Conservation (phyloP, 2,113 vertebrate species). For the Passer montanus region DNA sequence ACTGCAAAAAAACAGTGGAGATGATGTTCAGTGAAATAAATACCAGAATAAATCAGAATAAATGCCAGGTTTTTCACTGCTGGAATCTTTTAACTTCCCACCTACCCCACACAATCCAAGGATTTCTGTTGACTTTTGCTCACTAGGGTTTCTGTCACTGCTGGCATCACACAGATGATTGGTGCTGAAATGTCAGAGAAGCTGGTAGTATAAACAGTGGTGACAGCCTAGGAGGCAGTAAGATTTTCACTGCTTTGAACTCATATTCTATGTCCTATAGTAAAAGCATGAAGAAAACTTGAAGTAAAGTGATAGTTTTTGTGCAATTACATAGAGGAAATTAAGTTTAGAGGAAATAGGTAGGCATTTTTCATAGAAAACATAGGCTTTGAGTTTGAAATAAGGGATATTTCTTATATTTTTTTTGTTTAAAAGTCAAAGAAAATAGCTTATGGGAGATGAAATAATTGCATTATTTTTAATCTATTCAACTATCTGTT, state of each 20-base stretch:
- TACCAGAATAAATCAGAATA: background rate
- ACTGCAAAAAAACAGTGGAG: background rate
- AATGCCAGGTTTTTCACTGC: background rate
- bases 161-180: background rate
- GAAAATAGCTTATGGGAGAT: background rate
- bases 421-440: background rate
- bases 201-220: background rate
- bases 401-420: background rate
- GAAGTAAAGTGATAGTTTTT: background rate
- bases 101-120: background rate
- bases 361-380: background rate
- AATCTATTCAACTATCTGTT: background rate
- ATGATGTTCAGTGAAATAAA: background rate
- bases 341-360: background rate
- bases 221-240: background rate
- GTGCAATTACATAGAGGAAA: background rate
- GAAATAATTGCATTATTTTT: background rate
- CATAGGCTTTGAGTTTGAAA: background rate
- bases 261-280: background rate
- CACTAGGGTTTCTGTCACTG: background rate
- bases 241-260: background rate
- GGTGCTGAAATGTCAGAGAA: background rate
- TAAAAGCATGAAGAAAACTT: background rate
- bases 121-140: background rate
- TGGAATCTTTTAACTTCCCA: background rate